These are phyloP conservation scores for Eleginops maclovinus DNA, from an alignment of 2,113 vertebrate species.

Conservation along the genomic window DNA sequence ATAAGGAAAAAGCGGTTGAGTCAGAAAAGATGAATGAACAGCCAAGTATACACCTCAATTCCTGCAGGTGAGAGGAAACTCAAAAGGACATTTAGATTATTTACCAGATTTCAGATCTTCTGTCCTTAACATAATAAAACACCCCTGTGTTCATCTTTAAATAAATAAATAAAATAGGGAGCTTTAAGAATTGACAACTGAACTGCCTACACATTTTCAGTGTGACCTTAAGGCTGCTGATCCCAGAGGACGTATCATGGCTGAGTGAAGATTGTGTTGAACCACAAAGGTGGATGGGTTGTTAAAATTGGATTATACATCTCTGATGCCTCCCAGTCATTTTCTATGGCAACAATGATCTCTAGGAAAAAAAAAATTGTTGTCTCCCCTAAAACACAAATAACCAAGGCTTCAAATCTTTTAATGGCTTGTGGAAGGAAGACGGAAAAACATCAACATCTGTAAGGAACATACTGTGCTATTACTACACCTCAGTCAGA, in stretches of 20 bases:
- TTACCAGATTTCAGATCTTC: neutral
- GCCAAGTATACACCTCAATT: too few relatives aligned
- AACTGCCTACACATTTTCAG: neutral
- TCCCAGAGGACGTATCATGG: neutral
- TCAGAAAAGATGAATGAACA: neutral
- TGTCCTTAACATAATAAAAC: neutral
- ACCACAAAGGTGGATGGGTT: neutral
- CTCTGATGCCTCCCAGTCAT: neutral
- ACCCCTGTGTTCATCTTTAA: too few relatives aligned
- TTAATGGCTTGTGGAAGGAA: neutral
- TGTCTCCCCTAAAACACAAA: neutral
- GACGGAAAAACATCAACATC: neutral
- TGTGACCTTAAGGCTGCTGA: neutral
- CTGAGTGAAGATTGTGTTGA: conserved; percentile 1
- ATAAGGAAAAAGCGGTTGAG: neutral
- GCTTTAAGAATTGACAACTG: neutral
- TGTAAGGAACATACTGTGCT: neutral
- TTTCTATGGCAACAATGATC: neutral
- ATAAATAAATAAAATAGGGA: too few relatives aligned
- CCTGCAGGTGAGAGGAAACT: neutral
- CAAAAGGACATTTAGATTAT: too few relatives aligned
- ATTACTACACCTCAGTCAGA: neutral
- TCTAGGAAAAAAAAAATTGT: neutral
- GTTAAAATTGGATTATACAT: neutral
- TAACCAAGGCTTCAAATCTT: neutral